A percentile compares a stretch with the other conserved stretches of the same genome.
Evolutionary conservation across 2,888 invertebrate species (phyloP).

Genomic region (Eucera pruinosa): DNA sequence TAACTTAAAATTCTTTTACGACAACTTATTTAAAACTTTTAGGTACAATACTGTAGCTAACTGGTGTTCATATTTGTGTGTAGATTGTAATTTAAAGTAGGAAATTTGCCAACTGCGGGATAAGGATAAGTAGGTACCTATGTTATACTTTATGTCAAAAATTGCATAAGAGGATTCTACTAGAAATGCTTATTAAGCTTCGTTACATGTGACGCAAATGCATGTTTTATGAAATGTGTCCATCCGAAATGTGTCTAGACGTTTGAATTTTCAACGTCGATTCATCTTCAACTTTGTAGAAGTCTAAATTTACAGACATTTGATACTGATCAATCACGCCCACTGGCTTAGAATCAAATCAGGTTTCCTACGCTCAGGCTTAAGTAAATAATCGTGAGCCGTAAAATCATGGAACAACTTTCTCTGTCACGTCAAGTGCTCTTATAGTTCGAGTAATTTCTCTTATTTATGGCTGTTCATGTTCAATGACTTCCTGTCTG

Average conservation of each 20-base stretch:
- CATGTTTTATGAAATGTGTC: neutral
- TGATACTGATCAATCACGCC: constrained; percentile 24
- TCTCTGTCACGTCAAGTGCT: constrained; percentile 27
- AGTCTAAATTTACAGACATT: constrained; percentile 29
- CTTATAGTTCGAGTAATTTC: constrained; percentile 29
- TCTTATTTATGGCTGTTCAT: neutral
- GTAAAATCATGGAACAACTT: constrained; percentile 16
- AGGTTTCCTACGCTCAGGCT: constrained; percentile 1
- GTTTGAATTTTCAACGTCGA: neutral
- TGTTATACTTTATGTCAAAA: neutral
- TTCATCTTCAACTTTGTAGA: neutral
- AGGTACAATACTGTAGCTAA: too few relatives aligned
- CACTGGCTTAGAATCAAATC: constrained; percentile 20
- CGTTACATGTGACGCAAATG: neutral
- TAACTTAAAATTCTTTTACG: too few relatives aligned
- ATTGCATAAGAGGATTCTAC: neutral
- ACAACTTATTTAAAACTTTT: too few relatives aligned
- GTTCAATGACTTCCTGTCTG: neutral
- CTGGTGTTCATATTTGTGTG: too few relatives aligned
- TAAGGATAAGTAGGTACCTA: neutral
- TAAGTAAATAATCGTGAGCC: constrained; percentile 21
- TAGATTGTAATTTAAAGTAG: neutral
- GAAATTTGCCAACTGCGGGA: neutral
- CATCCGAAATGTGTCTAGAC: neutral
- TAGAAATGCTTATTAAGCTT: neutral